Base-by-base conservation (phyloP, 2,888 invertebrate species). In the Athalia cordata region DNA sequence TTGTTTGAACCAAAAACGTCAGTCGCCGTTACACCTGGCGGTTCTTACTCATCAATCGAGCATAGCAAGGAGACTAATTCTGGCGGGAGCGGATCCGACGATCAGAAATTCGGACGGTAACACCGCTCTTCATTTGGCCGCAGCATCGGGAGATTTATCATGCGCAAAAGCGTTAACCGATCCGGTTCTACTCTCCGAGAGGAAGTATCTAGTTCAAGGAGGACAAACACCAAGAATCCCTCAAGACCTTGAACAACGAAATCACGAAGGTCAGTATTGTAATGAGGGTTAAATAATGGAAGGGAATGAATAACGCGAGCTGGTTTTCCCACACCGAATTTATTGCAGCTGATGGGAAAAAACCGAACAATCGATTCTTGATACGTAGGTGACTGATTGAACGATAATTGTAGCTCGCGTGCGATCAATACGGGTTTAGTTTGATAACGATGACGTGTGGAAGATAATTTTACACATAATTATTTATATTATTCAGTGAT, bases 121-220 rank as follows among this genome's bases (percentile, higher is more conserved):
- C 88, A 96, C 96, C 0, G 94, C 97, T 0, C 90, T 97, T 13
- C 97, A 97, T 89, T 91, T 96, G 79, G 97, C 97, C 2, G 94
- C 95, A 74, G 91, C 92, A 80, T 91, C 92, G n/a, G 95, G 95
- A 11, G 93, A 95, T 86, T 86, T 93, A 64, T 92, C 93, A 72
- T 94, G 95, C 86, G 93, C 96, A 15, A 92, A 93, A 84, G 94
- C 95, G 0, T 91, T 97, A 70, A 93, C 95, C 3, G 92, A 8
- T 89, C 89, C 55, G 85, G 85, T 77, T n/a, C 85, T 86, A 81
- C 87, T 87, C 15, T 87, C 88, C 5, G 93, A 93, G 84, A 90
- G 85, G 67, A 84, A 82, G 74, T 82, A 82, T 83, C 85, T 86
- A 13, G 80, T 89, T 88, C 79, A 87, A 83, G 81, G 79, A 81